Conservation (phyloP, 1,140 invertebrate genomes). For the Drosophila parvula region DNA sequence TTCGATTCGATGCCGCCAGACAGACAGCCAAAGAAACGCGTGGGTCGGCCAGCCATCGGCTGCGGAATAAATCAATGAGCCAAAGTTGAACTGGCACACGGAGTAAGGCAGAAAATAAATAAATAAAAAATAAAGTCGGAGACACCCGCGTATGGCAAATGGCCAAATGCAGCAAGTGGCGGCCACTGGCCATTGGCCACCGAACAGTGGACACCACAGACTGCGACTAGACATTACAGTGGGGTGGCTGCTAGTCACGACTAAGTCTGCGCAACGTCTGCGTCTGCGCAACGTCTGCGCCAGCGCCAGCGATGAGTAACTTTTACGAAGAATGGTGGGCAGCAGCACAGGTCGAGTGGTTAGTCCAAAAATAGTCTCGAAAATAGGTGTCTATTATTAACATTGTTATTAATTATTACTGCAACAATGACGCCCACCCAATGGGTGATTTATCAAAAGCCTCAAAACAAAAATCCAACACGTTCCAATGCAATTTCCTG, state of each 20-base stretch:
- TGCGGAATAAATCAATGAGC: slow-evolving; percentile 71
- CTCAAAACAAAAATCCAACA: slow-evolving; percentile 23
- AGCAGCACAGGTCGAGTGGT: slow-evolving; percentile 35
- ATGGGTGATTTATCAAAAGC: slow-evolving; percentile 36
- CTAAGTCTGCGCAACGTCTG: slow-evolving; percentile 43
- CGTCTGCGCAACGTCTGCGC: slow-evolving; percentile 44
- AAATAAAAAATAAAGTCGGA: slow-evolving; percentile 38
- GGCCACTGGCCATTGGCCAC: slow-evolving; percentile 14
- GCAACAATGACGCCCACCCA: slow-evolving; percentile 59
- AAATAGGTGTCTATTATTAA: slow-evolving; percentile 29
- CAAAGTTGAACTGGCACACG: slow-evolving; percentile 56
- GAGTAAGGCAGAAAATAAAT: slow-evolving; percentile 12
- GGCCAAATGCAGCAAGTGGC: slow-evolving; percentile 59
- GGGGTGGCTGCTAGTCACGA: slow-evolving; percentile 41
- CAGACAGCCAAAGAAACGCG: slow-evolving; percentile 36
- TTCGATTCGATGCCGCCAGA: slow-evolving; percentile 28
- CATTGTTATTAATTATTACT: slow-evolving; percentile 30
- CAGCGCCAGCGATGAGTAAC: slow-evolving; percentile 50
- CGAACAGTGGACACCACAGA: slow-evolving; percentile 7
- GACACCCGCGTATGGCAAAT: slow-evolving; percentile 71
- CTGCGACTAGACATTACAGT: slow-evolving; percentile 9
- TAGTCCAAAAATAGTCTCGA: slow-evolving; percentile 30
- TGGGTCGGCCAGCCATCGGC: slow-evolving; percentile 49
- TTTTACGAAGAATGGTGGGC: slow-evolving; percentile 31
- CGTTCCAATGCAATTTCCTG: slow-evolving; percentile 32